Evolutionary conservation across 2,113 vertebrate genomes (phyloP).

Genomic region (Formicarius rufipectus): DNA sequence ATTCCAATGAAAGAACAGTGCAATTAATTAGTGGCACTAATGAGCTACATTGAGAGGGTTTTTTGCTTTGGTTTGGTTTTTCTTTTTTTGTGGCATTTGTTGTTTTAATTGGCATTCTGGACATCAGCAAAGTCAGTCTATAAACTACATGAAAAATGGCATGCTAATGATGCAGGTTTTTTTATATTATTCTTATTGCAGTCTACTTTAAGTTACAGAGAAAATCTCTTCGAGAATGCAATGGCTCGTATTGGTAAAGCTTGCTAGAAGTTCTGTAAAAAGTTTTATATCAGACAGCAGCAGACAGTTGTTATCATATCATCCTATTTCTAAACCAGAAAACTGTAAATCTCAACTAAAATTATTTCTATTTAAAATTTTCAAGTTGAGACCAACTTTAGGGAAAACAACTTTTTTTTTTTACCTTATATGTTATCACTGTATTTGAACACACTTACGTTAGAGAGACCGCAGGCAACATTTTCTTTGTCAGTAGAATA

Average conservation of each 20-base stretch:
- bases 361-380: not conserved
- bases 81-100: not conserved
- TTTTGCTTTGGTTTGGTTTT: not conserved
- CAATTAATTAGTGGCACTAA: not conserved
- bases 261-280: not conserved
- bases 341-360: not conserved
- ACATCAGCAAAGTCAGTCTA: not conserved
- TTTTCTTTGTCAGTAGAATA: not conserved
- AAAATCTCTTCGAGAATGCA: not conserved
- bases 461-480: not conserved
- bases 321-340: not conserved
- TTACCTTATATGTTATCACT: not conserved
- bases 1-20: not conserved
- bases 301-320: not conserved
- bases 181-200: not conserved
- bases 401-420: not conserved
- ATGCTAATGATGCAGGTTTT: not conserved
- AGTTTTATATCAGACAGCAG: not conserved
- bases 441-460: not conserved
- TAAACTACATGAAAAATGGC: not conserved
- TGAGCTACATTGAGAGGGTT: not conserved
- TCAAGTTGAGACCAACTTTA: not conserved
- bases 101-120: not conserved
- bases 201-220: not conserved
- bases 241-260: not conserved